These are phyloP conservation scores for Lampris incognitus DNA, from an alignment of 2,113 vertebrate species.

Conservation along the genomic window DNA sequence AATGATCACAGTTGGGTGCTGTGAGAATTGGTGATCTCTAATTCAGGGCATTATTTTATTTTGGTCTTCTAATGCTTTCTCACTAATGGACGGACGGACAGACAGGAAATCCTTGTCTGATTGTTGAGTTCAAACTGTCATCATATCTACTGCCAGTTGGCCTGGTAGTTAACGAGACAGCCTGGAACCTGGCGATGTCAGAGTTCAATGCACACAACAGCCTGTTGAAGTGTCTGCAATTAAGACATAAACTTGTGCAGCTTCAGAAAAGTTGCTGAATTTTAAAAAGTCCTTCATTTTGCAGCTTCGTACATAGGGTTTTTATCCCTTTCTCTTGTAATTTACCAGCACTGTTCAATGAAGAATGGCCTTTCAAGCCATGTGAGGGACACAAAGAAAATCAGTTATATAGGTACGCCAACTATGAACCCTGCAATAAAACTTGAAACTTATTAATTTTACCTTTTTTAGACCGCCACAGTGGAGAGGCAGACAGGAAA, in stretches of 20 bases:
- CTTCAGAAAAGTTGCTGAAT: background rate
- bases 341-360: too few species aligned
- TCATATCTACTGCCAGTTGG: background rate
- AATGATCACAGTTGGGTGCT: conserved; percentile 72
- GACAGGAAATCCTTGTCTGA: background rate
- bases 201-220: background rate
- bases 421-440: too few species aligned
- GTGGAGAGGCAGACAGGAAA: too few species aligned
- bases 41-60: conserved; percentile 52
- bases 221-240: background rate
- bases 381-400: too few species aligned
- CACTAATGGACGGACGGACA: conserved; percentile 27
- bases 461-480: too few species aligned
- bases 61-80: conserved; percentile 22
- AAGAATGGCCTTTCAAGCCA: too few species aligned
- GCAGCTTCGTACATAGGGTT: background rate
- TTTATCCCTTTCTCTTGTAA: too few species aligned
- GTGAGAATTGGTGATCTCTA: conserved; percentile 67
- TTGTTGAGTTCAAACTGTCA: background rate
- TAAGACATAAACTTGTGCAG: too few species aligned
- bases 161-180: background rate
- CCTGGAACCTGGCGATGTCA: background rate
- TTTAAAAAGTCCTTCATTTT: background rate
- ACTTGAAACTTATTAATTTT: too few species aligned
- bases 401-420: too few species aligned